Evolutionary conservation across 2,797 vertebrate genomes (phyloP).

Genomic region (Chiloscyllium punctatum): DNA sequence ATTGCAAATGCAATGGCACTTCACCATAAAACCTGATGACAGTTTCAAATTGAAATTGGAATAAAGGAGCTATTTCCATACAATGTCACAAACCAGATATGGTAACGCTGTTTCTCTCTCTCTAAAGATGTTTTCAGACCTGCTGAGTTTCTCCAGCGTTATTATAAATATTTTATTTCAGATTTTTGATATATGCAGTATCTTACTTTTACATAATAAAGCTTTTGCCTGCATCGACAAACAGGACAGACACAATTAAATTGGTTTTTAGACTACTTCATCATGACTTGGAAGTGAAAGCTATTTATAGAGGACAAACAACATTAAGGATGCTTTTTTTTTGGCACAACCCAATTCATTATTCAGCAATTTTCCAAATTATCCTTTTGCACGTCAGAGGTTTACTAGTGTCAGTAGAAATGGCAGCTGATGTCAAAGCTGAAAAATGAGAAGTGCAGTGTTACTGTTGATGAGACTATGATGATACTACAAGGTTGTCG

Average conservation of each 20-base stretch:
- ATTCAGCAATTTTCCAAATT: neutral
- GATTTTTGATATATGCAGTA: too few relatives aligned
- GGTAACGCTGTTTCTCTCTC: too few relatives aligned
- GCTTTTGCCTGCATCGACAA: neutral
- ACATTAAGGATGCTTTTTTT: neutral
- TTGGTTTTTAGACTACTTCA: neutral
- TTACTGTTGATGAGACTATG: neutral
- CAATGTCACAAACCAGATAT: too few relatives aligned
- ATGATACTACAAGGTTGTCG: neutral
- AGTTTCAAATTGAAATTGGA: neutral
- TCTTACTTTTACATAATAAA: neutral
- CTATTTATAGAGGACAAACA: neutral
- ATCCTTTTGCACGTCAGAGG: neutral
- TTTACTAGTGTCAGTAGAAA: neutral
- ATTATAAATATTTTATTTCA: too few relatives aligned
- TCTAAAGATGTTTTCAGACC: too few relatives aligned
- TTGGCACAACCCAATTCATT: neutral
- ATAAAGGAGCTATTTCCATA: neutral
- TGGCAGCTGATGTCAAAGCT: neutral
- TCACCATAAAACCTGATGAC: neutral
- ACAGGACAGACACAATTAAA: neutral
- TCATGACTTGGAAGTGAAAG: constrained; percentile 14
- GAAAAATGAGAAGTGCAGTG: neutral
- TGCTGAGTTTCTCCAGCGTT: too few relatives aligned
- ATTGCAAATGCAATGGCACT: neutral